Base-by-base conservation (phyloP, 2,797 vertebrate genomes). In the Darevskia mixta region DNA sequence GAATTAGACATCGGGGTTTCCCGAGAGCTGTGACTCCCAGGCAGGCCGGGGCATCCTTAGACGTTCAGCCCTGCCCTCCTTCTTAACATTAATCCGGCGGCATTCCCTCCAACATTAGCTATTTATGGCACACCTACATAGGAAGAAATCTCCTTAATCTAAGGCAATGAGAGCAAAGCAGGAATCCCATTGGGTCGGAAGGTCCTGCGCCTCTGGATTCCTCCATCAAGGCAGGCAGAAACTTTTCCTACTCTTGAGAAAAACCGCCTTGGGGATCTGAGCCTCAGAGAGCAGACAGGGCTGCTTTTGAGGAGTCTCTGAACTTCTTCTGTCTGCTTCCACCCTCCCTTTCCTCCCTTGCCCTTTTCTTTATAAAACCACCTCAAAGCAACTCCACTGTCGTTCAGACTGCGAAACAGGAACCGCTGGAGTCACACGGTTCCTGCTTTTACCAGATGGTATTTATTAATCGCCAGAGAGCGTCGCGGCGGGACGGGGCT, bases 381-480 rank as follows among this genome's bases (percentile, higher is more conserved):
- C 38, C 7, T 81, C 82, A 73, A 75, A 85, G 83, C 25, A 85
- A 81, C 13, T 32, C n/a, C 71, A n/a, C 64, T 7, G 10, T 35
- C 11, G 11, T 75, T 17, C 55, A 58, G 20, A 15, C 83, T 38
- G 25, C 17, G 83, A 45, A 75, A 85, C 69, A 89, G 79, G n/a
- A 76, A 75, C 69, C 20, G n/a, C 78, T 10, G 71, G 83, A 66
- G 43, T 75, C 58, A 23, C 32, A 84, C 35, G 45, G 15, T 32
- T 38, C 58, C 67, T 55, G 13, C 13, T 38, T 29, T 79, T 35
- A 85, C 73, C 82, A 49, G 69, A 55, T 76, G 83, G 41, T n/a
- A 76, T 81, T 81, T 75, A 81, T 81, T 89, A 89, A 80, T 72
- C 61, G 41, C 82, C 23, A 61, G 49, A 81, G 71, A 76, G 41